Conservation (phyloP, 2,797 vertebrate genomes). For the Sebastes ruberrimus region DNA sequence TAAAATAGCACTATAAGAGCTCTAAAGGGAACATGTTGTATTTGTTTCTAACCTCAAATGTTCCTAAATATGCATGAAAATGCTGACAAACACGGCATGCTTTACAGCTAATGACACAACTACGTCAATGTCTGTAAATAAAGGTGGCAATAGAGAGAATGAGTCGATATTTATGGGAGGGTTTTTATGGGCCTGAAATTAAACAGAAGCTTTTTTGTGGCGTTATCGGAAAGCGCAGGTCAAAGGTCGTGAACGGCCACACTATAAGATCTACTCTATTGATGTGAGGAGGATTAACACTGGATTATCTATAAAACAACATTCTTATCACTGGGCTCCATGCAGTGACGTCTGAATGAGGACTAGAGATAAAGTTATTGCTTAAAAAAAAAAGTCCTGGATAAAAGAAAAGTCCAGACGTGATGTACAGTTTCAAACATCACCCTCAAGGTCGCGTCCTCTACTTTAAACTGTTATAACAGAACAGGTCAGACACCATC, state of each 20-base stretch:
- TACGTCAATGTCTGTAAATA: not conserved
- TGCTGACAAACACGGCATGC: slow-evolving; percentile 9
- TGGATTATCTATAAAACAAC: not conserved
- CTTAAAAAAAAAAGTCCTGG: not conserved
- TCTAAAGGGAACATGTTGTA: not conserved
- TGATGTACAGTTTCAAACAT: not conserved
- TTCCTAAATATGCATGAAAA: not conserved
- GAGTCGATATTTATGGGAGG: not conserved
- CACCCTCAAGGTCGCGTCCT: not conserved
- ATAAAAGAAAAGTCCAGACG: not conserved
- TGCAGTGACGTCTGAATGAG: not conserved
- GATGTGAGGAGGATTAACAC: not conserved
- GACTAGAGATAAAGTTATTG: not conserved
- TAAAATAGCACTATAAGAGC: not conserved
- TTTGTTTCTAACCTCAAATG: slow-evolving; percentile 7
- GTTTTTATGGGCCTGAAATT: slow-evolving; percentile 13
- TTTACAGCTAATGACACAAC: slow-evolving; percentile 2
- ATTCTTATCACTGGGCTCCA: not conserved
- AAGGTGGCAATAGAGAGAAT: not conserved
- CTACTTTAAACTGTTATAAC: not conserved
- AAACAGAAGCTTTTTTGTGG: not conserved
- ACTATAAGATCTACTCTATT: not conserved
- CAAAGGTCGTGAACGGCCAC: not conserved
- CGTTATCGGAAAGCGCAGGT: not conserved
- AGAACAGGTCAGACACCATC: not conserved